Percentiles rank a stretch among this genome's conserved stretches.
Conservation (phyloP, 1,140 invertebrate genomes). For the Anoplophora glabripennis region DNA sequence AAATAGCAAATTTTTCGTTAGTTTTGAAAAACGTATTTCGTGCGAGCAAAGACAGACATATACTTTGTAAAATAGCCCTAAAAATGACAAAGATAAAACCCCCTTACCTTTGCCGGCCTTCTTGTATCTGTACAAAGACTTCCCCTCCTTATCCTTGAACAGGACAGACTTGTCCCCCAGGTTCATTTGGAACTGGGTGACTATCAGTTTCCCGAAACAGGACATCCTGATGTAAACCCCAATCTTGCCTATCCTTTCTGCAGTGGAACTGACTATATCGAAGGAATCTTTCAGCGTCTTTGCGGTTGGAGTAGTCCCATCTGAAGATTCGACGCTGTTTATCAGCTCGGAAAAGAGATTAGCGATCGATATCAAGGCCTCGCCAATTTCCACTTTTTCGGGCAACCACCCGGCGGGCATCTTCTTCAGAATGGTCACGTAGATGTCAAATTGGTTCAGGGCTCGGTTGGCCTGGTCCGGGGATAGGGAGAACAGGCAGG, state of each 20-base stretch:
- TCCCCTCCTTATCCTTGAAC: slow-evolving; percentile 47
- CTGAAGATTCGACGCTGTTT: slow-evolving; percentile 23
- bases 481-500: slow-evolving; percentile 54
- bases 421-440: slow-evolving; percentile 47
- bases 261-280: slow-evolving; percentile 50
- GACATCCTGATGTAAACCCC: slow-evolving; percentile 59
- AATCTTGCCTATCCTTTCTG: slow-evolving; percentile 52
- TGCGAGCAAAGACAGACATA: no score
- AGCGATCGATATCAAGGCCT: slow-evolving; percentile 38
- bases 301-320: slow-evolving; percentile 33
- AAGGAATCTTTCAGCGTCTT: slow-evolving; percentile 60
- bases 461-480: slow-evolving; percentile 37
- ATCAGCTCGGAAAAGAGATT: slow-evolving; percentile 44
- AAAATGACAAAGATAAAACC: no score
- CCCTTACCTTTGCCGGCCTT: slow-evolving; percentile 31
- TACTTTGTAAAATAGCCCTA: no score
- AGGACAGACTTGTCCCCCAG: slow-evolving; percentile 45
- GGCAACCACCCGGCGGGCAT: slow-evolving; percentile 39
- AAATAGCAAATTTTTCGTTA: no score
- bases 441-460: slow-evolving; percentile 49
- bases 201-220: slow-evolving; percentile 63
- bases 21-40: no score
- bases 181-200: slow-evolving; percentile 62
- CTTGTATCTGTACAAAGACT: slow-evolving; percentile 44
- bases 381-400: slow-evolving; percentile 42